These are phyloP conservation scores for Ispidina lecontei DNA, from an alignment of 2,797 vertebrate genomes.

Conservation along the genomic window DNA sequence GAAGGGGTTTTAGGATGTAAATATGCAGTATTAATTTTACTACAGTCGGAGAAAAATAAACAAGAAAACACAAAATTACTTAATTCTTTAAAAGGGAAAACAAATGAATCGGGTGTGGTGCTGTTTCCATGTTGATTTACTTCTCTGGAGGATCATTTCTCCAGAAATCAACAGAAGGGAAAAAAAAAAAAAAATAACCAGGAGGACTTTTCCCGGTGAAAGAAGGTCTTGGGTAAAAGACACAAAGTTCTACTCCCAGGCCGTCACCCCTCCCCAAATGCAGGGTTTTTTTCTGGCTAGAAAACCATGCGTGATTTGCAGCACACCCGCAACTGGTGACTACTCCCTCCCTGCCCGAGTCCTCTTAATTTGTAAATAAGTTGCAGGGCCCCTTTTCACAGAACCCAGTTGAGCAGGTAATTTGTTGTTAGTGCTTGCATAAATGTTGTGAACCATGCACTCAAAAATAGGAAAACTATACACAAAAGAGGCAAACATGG, in stretches of 20 bases:
- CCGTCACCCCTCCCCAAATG: not conserved
- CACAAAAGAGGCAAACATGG: constrained; percentile 69
- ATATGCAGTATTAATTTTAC: not conserved
- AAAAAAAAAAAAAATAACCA: not conserved
- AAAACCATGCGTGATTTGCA: not conserved
- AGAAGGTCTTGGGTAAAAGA: not conserved
- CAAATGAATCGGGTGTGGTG: not conserved
- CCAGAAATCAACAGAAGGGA: not conserved
- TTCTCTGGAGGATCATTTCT: not conserved
- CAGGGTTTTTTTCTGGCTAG: not conserved
- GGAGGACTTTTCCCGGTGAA: not conserved
- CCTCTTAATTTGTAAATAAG: constrained; percentile 57
- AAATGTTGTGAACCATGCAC: constrained; percentile 71
- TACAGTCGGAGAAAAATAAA: not conserved
- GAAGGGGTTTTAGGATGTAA: not conserved
- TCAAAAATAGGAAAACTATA: constrained; percentile 68
- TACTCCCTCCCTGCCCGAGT: not conserved
- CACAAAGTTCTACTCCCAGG: not conserved
- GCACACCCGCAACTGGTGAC: not conserved
- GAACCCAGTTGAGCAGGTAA: constrained; percentile 72
- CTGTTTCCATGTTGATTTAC: accelerated
- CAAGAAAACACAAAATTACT: not conserved
- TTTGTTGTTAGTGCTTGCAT: constrained; percentile 70
- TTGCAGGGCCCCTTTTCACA: constrained; percentile 56
- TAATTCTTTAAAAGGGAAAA: not conserved